phyloP scores from a whole-genome alignment of 1,140 invertebrate species.

The Bombus sylvicola region DNA sequence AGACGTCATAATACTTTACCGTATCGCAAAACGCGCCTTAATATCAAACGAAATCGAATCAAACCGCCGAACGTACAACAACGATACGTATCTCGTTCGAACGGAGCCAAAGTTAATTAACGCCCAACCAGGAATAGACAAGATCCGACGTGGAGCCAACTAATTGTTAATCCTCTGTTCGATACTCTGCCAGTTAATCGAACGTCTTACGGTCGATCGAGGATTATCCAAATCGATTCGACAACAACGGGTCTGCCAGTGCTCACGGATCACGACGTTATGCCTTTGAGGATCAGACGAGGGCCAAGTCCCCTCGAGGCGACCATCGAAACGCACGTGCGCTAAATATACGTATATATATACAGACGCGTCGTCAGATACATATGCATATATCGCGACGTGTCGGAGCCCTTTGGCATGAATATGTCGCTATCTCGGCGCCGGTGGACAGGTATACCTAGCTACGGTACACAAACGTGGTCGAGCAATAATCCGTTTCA shows the following conservation, averaged over 20 bases:
- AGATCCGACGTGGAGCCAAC: neutral
- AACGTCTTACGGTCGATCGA: conserved; percentile 26
- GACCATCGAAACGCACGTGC: conserved; percentile 45
- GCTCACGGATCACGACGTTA: conserved; percentile 33
- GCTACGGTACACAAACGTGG: conserved; percentile 58
- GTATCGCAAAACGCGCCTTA: neutral
- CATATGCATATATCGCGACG: conserved; percentile 47
- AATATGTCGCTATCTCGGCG: conserved; percentile 65
- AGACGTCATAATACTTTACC: conserved; percentile 1
- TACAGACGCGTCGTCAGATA: conserved; percentile 3
- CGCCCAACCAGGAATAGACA: too few relatives aligned
- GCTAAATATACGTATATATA: conserved; percentile 9
- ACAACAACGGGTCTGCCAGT: neutral
- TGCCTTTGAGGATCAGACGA: conserved; percentile 40
- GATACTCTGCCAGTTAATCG: conserved; percentile 1
- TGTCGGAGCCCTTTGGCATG: conserved; percentile 55
- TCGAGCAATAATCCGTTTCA: conserved; percentile 67
- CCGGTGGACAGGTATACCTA: conserved; percentile 57
- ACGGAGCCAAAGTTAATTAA: conserved; percentile 6
- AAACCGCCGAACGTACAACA: neutral
- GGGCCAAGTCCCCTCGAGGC: neutral
- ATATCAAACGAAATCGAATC: neutral
- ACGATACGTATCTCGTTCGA: neutral
- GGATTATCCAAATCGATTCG: conserved; percentile 37
- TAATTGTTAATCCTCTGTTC: conserved; percentile 40